Evolutionary conservation across 2,113 vertebrate genomes (phyloP).

Genomic region (Crotophaga sulcirostris): DNA sequence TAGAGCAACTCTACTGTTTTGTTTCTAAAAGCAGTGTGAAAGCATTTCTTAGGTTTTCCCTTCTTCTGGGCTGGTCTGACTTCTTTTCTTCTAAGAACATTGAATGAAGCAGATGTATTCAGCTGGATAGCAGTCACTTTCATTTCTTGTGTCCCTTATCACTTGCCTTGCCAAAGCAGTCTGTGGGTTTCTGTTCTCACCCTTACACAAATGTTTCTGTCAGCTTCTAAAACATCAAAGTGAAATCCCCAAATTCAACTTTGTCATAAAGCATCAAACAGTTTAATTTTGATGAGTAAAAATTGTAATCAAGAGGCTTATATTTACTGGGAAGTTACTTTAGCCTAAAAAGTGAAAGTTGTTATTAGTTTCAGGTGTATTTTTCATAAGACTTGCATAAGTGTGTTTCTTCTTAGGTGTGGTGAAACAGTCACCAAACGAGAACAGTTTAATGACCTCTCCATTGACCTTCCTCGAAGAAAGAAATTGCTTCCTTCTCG

Average conservation of each 20-base stretch:
- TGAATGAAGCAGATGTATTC: background rate
- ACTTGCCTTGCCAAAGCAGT: background rate
- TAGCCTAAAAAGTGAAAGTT: background rate
- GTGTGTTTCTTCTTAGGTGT: constrained; percentile 75
- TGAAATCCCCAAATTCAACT: background rate
- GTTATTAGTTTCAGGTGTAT: background rate
- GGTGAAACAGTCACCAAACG: constrained; percentile 92
- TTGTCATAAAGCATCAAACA: background rate
- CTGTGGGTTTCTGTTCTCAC: background rate
- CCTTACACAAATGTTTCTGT: background rate
- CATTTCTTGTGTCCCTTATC: background rate
- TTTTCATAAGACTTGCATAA: background rate
- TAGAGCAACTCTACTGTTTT: background rate
- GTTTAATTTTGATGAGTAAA: background rate
- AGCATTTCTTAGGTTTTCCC: background rate
- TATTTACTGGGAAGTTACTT: background rate
- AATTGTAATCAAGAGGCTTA: background rate
- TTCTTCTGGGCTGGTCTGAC: background rate
- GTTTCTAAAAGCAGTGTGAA: background rate
- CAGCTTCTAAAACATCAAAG: background rate
- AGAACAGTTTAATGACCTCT: constrained; percentile 97
- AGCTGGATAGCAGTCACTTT: background rate
- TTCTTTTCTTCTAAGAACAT: background rate
- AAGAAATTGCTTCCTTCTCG: constrained; percentile 89
- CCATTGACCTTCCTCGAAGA: constrained; percentile 93